Evolutionary conservation across 2,888 invertebrate species (phyloP).

Genomic region (Dascillus cervinus): DNA sequence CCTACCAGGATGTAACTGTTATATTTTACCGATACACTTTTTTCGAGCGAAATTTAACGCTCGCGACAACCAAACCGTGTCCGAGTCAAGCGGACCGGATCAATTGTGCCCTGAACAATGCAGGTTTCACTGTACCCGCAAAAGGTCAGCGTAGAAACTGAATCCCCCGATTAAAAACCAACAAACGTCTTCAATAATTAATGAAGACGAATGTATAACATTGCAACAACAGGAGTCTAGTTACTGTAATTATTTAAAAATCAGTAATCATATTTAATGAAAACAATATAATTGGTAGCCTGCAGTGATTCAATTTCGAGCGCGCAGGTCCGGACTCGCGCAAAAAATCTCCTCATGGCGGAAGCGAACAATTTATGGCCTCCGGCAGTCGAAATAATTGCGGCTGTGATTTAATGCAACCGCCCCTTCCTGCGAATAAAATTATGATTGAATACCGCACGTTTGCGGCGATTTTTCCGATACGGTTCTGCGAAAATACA

Average conservation of each 20-base stretch:
- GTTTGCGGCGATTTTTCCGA: no score
- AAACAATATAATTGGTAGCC: slow-evolving; percentile 15
- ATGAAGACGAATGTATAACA: slow-evolving; percentile 8
- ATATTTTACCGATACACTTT: no score
- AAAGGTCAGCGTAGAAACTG: no score
- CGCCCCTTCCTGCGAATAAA: slow-evolving; percentile 7
- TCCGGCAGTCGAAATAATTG: slow-evolving; percentile 8
- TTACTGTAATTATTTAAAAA: slow-evolving; percentile 4
- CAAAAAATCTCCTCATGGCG: slow-evolving; percentile 4
- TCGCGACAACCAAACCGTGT: no score
- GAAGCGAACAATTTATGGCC: slow-evolving; percentile 7
- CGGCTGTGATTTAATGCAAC: slow-evolving; percentile 7
- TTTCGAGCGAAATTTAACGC: no score
- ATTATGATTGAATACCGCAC: slow-evolving; percentile 6
- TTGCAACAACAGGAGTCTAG: slow-evolving; percentile 4
- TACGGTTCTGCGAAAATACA: slow-evolving; percentile 5
- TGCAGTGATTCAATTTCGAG: slow-evolving; percentile 7
- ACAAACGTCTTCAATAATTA: no score
- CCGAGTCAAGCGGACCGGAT: no score
- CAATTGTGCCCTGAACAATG: no score
- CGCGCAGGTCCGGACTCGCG: slow-evolving; percentile 4
- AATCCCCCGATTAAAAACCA: no score
- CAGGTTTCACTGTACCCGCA: no score
- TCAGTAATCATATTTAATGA: slow-evolving; percentile 11
- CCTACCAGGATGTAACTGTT: no score